phyloP scores from a whole-genome alignment of 2,888 invertebrate genomes.

The Unio pictorum region DNA sequence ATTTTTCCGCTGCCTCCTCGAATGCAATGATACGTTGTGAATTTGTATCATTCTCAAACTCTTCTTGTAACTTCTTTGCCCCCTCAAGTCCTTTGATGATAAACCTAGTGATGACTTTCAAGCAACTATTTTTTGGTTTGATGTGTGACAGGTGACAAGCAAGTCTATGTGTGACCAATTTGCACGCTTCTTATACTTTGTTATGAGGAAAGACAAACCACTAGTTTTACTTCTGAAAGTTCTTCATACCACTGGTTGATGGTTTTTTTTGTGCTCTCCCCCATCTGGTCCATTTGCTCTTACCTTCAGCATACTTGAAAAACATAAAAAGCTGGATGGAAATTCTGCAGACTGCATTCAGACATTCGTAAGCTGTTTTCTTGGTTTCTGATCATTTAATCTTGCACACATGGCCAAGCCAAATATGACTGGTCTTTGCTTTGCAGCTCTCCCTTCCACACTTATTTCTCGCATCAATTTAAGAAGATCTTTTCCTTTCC shows the following conservation, averaged over 20 bases:
- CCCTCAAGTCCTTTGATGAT: constrained; percentile 50
- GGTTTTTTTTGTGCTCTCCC: constrained; percentile 79
- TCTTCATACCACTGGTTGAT: constrained; percentile 78
- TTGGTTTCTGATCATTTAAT: constrained; percentile 72
- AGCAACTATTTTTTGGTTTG: constrained; percentile 34
- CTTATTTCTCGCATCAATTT: constrained; percentile 63
- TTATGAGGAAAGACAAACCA: constrained; percentile 78
- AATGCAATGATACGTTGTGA: constrained; percentile 41
- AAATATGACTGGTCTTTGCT: constrained; percentile 74
- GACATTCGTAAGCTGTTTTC: constrained; percentile 75
- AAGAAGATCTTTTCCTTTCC: constrained; percentile 64
- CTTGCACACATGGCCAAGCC: constrained; percentile 78
- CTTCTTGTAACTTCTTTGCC: constrained; percentile 34
- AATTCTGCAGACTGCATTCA: constrained; percentile 76
- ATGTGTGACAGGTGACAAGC: constrained; percentile 69
- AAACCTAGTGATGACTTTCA: constrained; percentile 45
- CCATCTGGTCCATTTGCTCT: constrained; percentile 73
- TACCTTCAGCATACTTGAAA: constrained; percentile 75
- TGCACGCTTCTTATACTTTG: constrained; percentile 77
- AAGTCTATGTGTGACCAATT: constrained; percentile 84
- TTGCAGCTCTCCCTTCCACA: constrained; percentile 70
- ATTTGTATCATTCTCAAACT: constrained; percentile 16
- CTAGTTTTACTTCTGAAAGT: constrained; percentile 11
- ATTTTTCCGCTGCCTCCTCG: constrained; percentile 58
- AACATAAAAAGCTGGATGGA: constrained; percentile 80